Percentiles rank a stretch among this genome's conserved stretches.
phyloP scores from a whole-genome alignment of 2,113 vertebrate species.

The Eonycteris spelaea region DNA sequence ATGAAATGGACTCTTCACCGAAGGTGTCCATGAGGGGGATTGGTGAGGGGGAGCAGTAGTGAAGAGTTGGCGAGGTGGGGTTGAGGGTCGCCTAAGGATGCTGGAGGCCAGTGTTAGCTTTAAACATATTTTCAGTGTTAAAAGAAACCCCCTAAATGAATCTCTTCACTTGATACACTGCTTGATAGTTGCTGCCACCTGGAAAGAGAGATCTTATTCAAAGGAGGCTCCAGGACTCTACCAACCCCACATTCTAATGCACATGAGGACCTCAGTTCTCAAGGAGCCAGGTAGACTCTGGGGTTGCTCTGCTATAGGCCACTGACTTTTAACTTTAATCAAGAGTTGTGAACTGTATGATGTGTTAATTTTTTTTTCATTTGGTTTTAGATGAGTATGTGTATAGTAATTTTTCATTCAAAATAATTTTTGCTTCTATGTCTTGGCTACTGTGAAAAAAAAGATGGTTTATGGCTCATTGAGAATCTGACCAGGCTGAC shows the following conservation, averaged over 20 bases:
- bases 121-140: neutral
- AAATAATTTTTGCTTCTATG: neutral
- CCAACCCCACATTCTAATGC: neutral
- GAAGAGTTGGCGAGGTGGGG: neutral
- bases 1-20: neutral
- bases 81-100: neutral
- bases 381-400: neutral
- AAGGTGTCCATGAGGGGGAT: neutral
- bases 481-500: neutral
- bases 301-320: neutral
- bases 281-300: neutral
- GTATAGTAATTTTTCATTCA: neutral
- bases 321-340: neutral
- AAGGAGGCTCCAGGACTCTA: neutral
- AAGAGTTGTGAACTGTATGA: neutral
- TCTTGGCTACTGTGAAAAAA: neutral
- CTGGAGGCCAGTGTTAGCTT: neutral
- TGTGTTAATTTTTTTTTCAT: neutral
- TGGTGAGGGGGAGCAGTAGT: neutral
- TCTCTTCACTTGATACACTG: neutral
- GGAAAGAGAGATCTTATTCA: neutral
- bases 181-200: neutral
- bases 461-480: neutral
- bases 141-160: neutral
- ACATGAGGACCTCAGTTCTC: neutral